These are phyloP conservation scores for Plectrocnemia conspersa DNA, from an alignment of 1,140 invertebrate genomes.

Conservation along the genomic window DNA sequence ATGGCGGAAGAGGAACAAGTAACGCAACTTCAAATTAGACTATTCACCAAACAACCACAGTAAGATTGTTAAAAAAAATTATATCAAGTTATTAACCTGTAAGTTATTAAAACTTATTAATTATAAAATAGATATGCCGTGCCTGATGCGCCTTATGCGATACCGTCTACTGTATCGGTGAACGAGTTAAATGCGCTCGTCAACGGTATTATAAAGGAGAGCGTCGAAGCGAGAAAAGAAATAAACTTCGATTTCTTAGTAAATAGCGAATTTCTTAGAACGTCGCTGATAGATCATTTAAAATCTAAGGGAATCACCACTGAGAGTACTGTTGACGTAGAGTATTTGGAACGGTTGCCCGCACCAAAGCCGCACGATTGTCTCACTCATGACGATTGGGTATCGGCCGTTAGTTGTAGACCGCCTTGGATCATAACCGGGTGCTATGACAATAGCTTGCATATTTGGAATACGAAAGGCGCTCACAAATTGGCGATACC, in stretches of 20 bases:
- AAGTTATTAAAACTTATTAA: constrained; percentile 2
- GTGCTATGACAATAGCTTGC: constrained; percentile 91
- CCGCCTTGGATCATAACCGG: constrained; percentile 86
- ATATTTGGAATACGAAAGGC: constrained; percentile 83
- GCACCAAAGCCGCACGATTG: constrained; percentile 87
- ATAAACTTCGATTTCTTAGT: constrained; percentile 88
- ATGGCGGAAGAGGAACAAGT: constrained; percentile 22
- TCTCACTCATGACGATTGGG: constrained; percentile 94
- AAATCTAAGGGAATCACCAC: constrained; percentile 62
- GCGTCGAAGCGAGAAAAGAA: constrained; percentile 44
- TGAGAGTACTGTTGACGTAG: constrained; percentile 78
- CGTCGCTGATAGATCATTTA: constrained; percentile 64
- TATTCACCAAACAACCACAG: constrained; percentile 75
- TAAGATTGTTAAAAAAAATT: constrained; percentile 55
- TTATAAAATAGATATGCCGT: constrained; percentile 82
- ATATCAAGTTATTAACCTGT: background rate
- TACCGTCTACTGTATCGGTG: constrained; percentile 63
- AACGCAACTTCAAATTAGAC: constrained; percentile 63
- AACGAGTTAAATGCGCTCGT: constrained; percentile 74
- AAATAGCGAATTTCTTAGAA: constrained; percentile 71
- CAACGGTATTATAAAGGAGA: constrained; percentile 74
- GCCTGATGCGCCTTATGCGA: constrained; percentile 76
- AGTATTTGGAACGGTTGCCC: constrained; percentile 84
- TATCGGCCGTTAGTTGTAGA: constrained; percentile 72
- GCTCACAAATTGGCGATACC: constrained; percentile 77